phyloP scores from a whole-genome alignment of 2,888 invertebrate species.

The Leptinotarsa tumamoca region DNA sequence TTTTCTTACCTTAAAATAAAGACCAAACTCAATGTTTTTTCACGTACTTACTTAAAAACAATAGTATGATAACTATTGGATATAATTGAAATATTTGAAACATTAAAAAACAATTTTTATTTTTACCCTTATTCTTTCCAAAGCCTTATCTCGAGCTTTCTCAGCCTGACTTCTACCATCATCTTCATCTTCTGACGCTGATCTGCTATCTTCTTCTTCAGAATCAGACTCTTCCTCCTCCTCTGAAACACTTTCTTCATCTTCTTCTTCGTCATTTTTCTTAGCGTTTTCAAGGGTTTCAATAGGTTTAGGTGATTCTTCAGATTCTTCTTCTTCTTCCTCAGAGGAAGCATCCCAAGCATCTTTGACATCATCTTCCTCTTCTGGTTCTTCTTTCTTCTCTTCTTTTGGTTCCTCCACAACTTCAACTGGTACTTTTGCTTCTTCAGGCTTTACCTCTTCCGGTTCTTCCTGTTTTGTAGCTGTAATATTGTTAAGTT shows the following conservation, averaged over 20 bases:
- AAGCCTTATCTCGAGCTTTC: constrained; percentile 78
- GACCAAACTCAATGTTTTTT: too few relatives aligned
- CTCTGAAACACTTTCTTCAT: constrained; percentile 55
- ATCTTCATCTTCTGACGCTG: constrained; percentile 73
- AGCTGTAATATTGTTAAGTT: neutral
- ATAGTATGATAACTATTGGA: too few relatives aligned
- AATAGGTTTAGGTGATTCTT: constrained; percentile 58
- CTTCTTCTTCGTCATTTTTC: constrained; percentile 46
- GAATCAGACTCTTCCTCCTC: constrained; percentile 61
- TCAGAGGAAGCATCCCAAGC: constrained; percentile 83
- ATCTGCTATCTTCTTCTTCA: constrained; percentile 61
- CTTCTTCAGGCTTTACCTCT: constrained; percentile 43
- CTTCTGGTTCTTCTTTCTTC: constrained; percentile 58
- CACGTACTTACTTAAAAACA: too few relatives aligned
- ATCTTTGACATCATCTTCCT: constrained; percentile 78
- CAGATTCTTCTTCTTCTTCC: constrained; percentile 71
- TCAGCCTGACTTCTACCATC: constrained; percentile 82
- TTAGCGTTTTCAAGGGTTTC: constrained; percentile 13
- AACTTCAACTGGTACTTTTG: constrained; percentile 27
- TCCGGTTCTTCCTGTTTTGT: constrained; percentile 40
- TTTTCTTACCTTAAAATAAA: constrained; percentile 70
- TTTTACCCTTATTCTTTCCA: constrained; percentile 77
- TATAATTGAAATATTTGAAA: neutral
- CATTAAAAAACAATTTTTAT: neutral
- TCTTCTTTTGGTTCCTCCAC: constrained; percentile 47